Conservation (phyloP, 2,888 invertebrate genomes). For the Caenorhabditis sp. region DNA sequence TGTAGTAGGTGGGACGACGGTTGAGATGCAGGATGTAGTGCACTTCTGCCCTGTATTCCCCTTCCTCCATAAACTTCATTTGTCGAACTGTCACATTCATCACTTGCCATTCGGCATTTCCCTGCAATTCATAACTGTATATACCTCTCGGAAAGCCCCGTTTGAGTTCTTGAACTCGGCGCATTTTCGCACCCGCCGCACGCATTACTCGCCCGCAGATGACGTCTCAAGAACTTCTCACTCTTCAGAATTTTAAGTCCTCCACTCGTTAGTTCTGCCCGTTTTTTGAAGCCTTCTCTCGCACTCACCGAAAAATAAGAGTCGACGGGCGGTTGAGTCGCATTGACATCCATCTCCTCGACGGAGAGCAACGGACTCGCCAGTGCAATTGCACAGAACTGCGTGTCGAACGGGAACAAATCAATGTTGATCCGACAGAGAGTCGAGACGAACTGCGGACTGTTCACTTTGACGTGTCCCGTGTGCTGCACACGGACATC, state of each 20-base stretch:
- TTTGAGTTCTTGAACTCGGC: too few species aligned
- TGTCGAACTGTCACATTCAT: slow-evolving; percentile 81
- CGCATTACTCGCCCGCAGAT: not conserved
- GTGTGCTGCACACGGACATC: slow-evolving; percentile 78
- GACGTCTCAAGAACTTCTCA: slow-evolving; percentile 12
- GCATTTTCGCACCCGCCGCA: too few species aligned
- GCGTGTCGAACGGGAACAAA: slow-evolving; percentile 81
- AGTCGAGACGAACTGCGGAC: slow-evolving; percentile 76
- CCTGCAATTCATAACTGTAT: slow-evolving; percentile 73
- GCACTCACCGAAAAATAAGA: slow-evolving; percentile 76
- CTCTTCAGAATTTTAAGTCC: slow-evolving; percentile 6
- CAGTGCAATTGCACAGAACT: slow-evolving; percentile 81
- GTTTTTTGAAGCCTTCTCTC: slow-evolving; percentile 17
- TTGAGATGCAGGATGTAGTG: slow-evolving; percentile 80
- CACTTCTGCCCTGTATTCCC: slow-evolving; percentile 80
- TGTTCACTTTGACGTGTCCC: slow-evolving; percentile 80
- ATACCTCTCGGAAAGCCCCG: too few species aligned
- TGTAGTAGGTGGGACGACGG: slow-evolving; percentile 80
- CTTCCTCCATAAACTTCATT: slow-evolving; percentile 81
- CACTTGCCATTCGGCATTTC: slow-evolving; percentile 82
- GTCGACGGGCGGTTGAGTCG: slow-evolving; percentile 76
- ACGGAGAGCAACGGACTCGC: slow-evolving; percentile 80
- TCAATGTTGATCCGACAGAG: slow-evolving; percentile 79
- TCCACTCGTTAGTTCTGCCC: not conserved
- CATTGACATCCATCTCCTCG: slow-evolving; percentile 80